phyloP scores from a whole-genome alignment of 2,797 vertebrate genomes.

The Tarsius wallacei region DNA sequence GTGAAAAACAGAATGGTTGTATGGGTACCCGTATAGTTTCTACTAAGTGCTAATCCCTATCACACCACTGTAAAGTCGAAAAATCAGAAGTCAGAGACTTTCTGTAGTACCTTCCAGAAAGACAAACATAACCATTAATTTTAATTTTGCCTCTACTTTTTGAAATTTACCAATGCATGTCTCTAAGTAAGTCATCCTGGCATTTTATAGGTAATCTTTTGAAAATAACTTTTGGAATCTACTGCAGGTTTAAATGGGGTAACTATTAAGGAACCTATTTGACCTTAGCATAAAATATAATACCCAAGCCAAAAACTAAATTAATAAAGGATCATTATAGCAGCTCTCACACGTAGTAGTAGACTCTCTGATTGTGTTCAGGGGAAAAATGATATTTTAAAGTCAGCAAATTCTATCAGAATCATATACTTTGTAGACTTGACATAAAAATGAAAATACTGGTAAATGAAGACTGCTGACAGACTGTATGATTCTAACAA shows the following conservation, averaged over 20 bases:
- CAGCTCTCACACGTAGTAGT: background rate
- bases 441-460: constrained; percentile 42
- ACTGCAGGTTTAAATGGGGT: background rate
- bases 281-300: constrained; percentile 4
- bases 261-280: constrained; percentile 50
- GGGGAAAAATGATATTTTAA: background rate
- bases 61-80: background rate
- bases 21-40: background rate
- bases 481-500: background rate
- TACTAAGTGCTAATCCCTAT: no score
- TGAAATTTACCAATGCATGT: constrained; percentile 7
- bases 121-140: constrained; percentile 9
- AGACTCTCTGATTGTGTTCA: background rate
- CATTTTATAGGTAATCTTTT: constrained; percentile 40
- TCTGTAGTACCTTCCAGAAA: constrained; percentile 9
- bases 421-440: constrained; percentile 12
- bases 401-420: constrained; percentile 38
- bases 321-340: background rate
- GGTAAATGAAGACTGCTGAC: background rate
- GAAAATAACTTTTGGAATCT: constrained; percentile 40
- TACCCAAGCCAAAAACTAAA: constrained; percentile 8
- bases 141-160: constrained; percentile 40
- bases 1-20: background rate
- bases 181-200: background rate
- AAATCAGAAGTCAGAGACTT: background rate